Percentiles rank a stretch among this genome's conserved stretches.
phyloP scores from a whole-genome alignment of 2,797 vertebrate genomes.

The Mormyrops attenuatus region DNA sequence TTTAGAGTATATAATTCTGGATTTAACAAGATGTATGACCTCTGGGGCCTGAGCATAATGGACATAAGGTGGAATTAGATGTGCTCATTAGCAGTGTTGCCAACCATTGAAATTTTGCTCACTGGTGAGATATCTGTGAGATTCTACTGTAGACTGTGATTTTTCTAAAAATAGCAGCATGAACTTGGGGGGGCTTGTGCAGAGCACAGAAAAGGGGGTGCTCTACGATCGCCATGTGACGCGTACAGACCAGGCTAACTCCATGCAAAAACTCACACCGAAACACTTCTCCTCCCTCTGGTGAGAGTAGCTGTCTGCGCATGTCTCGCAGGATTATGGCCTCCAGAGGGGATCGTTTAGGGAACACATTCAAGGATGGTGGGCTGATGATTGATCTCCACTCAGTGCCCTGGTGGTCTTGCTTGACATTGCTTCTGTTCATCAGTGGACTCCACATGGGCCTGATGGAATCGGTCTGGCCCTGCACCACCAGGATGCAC shows the following conservation, averaged over 20 bases:
- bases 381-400: neutral
- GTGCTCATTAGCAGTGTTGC: neutral
- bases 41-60: neutral
- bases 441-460: slow-evolving; percentile 19
- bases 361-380: neutral
- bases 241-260: neutral
- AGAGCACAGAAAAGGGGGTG: neutral
- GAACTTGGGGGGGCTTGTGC: neutral
- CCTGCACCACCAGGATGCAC: neutral
- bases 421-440: neutral
- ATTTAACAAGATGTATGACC: neutral
- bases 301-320: neutral
- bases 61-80: neutral
- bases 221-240: neutral
- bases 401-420: neutral
- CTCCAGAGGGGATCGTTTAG: neutral
- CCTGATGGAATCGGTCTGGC: neutral
- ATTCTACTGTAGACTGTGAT: neutral
- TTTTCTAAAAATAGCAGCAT: slow-evolving; percentile 1
- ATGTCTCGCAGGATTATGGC: neutral
- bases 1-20: neutral
- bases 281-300: neutral
- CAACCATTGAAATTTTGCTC: neutral
- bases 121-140: neutral
- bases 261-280: neutral